These are phyloP conservation scores for Brachystomella parvula DNA, from an alignment of 1,140 invertebrate genomes.

Conservation along the genomic window DNA sequence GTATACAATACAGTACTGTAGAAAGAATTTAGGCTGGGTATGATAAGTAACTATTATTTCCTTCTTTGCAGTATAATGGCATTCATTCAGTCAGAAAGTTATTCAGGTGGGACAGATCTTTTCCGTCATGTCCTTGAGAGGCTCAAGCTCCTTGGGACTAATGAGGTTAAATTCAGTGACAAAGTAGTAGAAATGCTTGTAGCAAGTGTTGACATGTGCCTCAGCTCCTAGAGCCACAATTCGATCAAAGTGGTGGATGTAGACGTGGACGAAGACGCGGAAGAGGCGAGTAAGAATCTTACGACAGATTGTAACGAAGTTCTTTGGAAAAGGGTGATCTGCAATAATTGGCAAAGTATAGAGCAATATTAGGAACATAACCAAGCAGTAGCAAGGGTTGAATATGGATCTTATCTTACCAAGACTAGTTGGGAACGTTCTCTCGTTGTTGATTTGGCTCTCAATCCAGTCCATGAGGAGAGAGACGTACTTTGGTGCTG, in stretches of 20 bases:
- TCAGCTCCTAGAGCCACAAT: constrained; percentile 81
- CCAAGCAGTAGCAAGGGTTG: constrained; percentile 7
- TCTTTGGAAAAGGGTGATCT: constrained; percentile 84
- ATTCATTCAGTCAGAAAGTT: neutral
- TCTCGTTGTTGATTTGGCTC: constrained; percentile 84
- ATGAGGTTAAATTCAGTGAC: constrained; percentile 81
- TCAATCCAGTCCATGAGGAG: constrained; percentile 93
- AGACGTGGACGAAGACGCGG: constrained; percentile 92
- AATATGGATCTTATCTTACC: constrained; percentile 45
- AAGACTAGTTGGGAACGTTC: constrained; percentile 70
- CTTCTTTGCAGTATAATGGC: neutral
- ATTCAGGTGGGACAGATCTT: constrained; percentile 50
- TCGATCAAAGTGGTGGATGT: constrained; percentile 92
- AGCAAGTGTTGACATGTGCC: constrained; percentile 91
- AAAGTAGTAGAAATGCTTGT: constrained; percentile 96
- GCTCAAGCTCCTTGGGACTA: constrained; percentile 77
- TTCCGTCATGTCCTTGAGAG: constrained; percentile 66
- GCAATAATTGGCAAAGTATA: constrained; percentile 40
- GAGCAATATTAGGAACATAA: constrained; percentile 2
- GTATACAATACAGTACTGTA: no score
- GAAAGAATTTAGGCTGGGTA: no score
- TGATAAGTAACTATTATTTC: no score
- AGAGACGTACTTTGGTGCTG: constrained; percentile 78
- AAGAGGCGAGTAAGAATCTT: constrained; percentile 88
- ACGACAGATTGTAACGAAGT: constrained; percentile 67